phyloP scores from a whole-genome alignment of 2,797 vertebrate species.

The Urocyon cinereoargenteus region DNA sequence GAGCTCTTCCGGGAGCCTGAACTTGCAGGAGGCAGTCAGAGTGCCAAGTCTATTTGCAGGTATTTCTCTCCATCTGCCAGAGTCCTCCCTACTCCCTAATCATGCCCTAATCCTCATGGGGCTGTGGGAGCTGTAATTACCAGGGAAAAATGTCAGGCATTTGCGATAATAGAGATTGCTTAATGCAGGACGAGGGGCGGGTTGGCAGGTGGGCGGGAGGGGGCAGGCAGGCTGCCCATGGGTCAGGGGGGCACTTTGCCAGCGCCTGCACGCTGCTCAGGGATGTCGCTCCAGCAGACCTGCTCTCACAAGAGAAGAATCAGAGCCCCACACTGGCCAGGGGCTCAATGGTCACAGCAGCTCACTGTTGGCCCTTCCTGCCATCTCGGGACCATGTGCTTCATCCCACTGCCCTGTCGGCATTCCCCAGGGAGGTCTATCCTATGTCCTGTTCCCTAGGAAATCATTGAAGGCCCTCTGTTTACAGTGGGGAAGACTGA shows the following conservation, averaged over 20 bases:
- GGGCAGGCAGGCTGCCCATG: neutral
- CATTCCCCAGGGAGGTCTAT: neutral
- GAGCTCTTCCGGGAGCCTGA: neutral
- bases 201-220: neutral
- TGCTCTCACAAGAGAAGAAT: neutral
- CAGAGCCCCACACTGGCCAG: rapidly evolving
- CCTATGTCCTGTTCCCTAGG: neutral
- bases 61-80: neutral
- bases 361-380: rapidly evolving
- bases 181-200: neutral
- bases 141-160: conserved; percentile 84
- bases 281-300: neutral
- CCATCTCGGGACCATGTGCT: rapidly evolving
- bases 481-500: neutral
- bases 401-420: neutral
- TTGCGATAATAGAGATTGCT: conserved; percentile 73
- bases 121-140: conserved; percentile 69
- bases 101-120: conserved; percentile 76
- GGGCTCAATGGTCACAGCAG: rapidly evolving
- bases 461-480: neutral
- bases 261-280: rapidly evolving
- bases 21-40: conserved; percentile 49
- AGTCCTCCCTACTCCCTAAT: conserved; percentile 73
- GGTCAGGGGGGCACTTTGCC: neutral
- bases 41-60: conserved; percentile 31